These are phyloP conservation scores for Cynoglossus semilaevis DNA, from an alignment of 2,113 vertebrate genomes.

Conservation along the genomic window DNA sequence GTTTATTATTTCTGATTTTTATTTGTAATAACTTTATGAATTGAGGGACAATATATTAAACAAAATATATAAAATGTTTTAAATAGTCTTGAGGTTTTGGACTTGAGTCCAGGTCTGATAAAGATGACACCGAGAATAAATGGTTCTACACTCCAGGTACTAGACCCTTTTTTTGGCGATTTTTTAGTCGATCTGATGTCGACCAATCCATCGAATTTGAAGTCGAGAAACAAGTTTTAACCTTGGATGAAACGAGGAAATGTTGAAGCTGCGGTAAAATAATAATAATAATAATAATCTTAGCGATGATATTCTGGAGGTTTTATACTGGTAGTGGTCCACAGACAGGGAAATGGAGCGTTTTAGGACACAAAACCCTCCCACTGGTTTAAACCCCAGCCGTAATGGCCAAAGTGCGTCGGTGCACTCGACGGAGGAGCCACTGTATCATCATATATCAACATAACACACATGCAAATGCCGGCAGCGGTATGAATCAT, in stretches of 20 bases:
- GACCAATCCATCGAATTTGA: conserved; percentile 81
- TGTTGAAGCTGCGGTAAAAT: not conserved
- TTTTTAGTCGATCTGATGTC: conserved; percentile 77
- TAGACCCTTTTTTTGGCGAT: conserved; percentile 85
- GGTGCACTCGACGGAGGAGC: conserved; percentile 58
- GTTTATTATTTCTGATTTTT: too few species aligned
- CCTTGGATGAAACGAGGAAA: not conserved
- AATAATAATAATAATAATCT: conserved; percentile 21
- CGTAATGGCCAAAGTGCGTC: conserved; percentile 67
- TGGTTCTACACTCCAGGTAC: conserved; percentile 87
- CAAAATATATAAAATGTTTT: too few species aligned
- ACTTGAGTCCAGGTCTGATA: conserved; percentile 72
- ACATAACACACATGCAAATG: conserved; percentile 96
- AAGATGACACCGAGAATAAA: conserved; percentile 85
- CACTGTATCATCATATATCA: conserved; percentile 97
- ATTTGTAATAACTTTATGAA: too few species aligned
- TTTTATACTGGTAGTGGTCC: conserved; percentile 51
- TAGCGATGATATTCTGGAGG: conserved; percentile 23
- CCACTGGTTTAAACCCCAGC: conserved; percentile 62
- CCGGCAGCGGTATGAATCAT: conserved; percentile 93
- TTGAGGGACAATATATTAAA: too few species aligned
- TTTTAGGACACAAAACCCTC: conserved; percentile 62
- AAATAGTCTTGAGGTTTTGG: too few species aligned
- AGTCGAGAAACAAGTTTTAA: not conserved
- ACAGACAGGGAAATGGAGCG: conserved; percentile 68